phyloP scores from a whole-genome alignment of 2,797 vertebrate genomes.

The Amblyopsis hoosieri region DNA sequence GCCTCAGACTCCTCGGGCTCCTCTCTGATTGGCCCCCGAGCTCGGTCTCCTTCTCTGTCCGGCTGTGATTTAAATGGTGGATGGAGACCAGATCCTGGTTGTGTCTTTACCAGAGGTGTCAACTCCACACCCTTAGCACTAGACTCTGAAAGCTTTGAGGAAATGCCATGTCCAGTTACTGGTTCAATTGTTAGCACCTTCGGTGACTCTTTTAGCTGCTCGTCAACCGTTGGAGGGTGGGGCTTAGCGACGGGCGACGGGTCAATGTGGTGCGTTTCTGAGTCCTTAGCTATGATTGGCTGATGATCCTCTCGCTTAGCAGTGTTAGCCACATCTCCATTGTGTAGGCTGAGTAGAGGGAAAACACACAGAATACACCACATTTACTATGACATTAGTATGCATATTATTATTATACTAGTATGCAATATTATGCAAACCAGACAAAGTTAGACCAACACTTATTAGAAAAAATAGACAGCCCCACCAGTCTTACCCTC shows the following conservation, averaged over 20 bases:
- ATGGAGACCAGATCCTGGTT: slow-evolving; percentile 41
- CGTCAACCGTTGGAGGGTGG: slow-evolving; percentile 27
- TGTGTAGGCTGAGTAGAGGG: slow-evolving; percentile 21
- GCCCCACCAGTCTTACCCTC: slow-evolving; percentile 72
- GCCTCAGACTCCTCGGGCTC: slow-evolving; percentile 41
- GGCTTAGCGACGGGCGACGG: slow-evolving; percentile 25
- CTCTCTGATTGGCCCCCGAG: slow-evolving; percentile 19
- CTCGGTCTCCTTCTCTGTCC: slow-evolving; percentile 25
- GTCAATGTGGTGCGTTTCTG: slow-evolving; percentile 15
- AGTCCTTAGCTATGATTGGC: slow-evolving; percentile 22
- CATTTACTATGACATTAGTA: not conserved
- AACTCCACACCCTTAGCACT: slow-evolving; percentile 4
- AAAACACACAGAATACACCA: slow-evolving; percentile 13
- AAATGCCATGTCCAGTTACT: slow-evolving; percentile 12
- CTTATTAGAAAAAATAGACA: slow-evolving; percentile 12
- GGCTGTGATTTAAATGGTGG: slow-evolving; percentile 28
- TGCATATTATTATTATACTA: not conserved
- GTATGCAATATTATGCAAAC: slow-evolving; percentile 4
- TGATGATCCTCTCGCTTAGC: slow-evolving; percentile 15
- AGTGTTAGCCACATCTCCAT: slow-evolving; percentile 33
- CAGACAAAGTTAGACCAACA: slow-evolving; percentile 3
- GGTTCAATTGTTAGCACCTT: slow-evolving; percentile 27
- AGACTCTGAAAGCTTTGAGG: slow-evolving; percentile 6
- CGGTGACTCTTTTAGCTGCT: slow-evolving; percentile 50
- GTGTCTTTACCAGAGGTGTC: slow-evolving; percentile 36